These are phyloP conservation scores for Embidobia sp. DNA, from an alignment of 2,888 invertebrate genomes.

Conservation along the genomic window DNA sequence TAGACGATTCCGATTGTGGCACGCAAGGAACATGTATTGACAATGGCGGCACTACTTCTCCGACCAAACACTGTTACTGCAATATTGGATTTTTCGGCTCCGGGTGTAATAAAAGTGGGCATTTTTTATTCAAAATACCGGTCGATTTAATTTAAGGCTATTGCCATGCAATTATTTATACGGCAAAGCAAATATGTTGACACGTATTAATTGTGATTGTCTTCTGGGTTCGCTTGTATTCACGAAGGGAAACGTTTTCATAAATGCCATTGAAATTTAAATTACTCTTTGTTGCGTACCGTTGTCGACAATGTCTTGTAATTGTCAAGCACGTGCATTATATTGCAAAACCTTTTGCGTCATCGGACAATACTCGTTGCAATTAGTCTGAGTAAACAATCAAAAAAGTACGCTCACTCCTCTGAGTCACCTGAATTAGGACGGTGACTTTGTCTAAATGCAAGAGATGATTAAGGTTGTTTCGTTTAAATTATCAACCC, in stretches of 20 bases:
- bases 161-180: neutral
- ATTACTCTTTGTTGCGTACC: slow-evolving; percentile 46
- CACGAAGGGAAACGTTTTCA: slow-evolving; percentile 28
- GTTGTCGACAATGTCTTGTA: slow-evolving; percentile 49
- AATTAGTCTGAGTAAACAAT: slow-evolving; percentile 54
- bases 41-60: slow-evolving; percentile 90
- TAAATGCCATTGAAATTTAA: slow-evolving; percentile 55
- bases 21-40: slow-evolving; percentile 92
- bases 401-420: slow-evolving; percentile 31
- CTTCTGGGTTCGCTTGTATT: slow-evolving; percentile 8
- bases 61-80: slow-evolving; percentile 94
- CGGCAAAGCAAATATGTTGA: neutral
- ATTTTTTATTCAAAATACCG: neutral
- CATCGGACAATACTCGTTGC: slow-evolving; percentile 45
- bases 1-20: slow-evolving; percentile 92
- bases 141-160: no score
- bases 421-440: slow-evolving; percentile 54
- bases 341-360: slow-evolving; percentile 52
- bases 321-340: slow-evolving; percentile 46
- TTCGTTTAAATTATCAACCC: slow-evolving; percentile 16
- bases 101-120: slow-evolving; percentile 90
- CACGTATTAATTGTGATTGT: slow-evolving; percentile 15
- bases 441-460: slow-evolving; percentile 31
- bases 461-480: slow-evolving; percentile 37
- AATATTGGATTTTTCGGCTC: slow-evolving; percentile 93